Evolutionary conservation across 2,113 vertebrate species (phyloP).

Genomic region (Cairina moschata): DNA sequence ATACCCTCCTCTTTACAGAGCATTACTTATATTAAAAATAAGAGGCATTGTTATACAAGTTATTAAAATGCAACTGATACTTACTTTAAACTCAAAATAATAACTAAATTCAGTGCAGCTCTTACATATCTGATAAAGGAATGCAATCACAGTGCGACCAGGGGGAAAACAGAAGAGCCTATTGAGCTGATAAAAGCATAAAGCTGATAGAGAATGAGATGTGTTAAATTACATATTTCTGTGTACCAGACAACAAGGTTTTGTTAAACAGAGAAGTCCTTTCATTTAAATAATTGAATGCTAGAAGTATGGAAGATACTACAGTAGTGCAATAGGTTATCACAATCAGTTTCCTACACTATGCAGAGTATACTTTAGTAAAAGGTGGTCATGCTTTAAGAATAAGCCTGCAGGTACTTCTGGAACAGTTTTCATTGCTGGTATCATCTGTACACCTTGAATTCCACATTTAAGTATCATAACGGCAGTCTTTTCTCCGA

Average conservation of each 20-base stretch:
- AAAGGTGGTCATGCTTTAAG: background rate
- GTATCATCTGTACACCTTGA: background rate
- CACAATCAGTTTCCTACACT: background rate
- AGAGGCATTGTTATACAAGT: background rate
- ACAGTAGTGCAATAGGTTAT: background rate
- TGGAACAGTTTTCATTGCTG: background rate
- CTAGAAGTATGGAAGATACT: background rate
- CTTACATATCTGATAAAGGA: slow-evolving; percentile 37
- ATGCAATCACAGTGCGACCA: background rate
- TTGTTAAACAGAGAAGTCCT: background rate
- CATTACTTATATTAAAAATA: background rate
- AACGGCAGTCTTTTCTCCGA: background rate
- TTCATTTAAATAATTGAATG: slow-evolving; percentile 18
- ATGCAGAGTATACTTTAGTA: background rate
- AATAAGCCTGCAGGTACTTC: background rate
- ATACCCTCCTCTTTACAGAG: background rate
- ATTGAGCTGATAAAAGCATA: background rate
- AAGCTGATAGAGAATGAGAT: background rate
- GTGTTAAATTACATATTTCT: slow-evolving; percentile 30
- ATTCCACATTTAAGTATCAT: background rate
- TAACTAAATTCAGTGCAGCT: background rate
- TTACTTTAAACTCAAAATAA: slow-evolving; percentile 18
- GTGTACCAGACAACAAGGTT: slow-evolving; percentile 4
- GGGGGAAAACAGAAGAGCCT: slow-evolving; percentile 22
- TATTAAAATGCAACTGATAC: slow-evolving; percentile 25